These are phyloP conservation scores for Ornithorhynchus anatinus DNA, from an alignment of 2,113 vertebrate genomes.

Conservation along the genomic window DNA sequence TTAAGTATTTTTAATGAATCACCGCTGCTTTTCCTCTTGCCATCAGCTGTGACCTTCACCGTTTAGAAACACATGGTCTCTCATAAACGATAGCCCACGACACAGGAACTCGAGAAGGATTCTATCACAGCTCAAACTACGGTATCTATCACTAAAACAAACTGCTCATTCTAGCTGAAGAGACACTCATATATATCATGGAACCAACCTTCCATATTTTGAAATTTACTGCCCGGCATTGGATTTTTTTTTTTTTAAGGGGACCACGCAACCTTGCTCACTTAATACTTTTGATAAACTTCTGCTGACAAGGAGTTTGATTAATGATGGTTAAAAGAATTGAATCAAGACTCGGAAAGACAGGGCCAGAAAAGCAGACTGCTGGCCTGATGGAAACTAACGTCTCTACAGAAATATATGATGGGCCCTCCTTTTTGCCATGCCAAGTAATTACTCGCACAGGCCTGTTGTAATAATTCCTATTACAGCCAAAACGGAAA, in stretches of 20 bases:
- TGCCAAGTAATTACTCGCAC: constrained; percentile 98
- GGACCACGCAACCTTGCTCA: constrained; percentile 77
- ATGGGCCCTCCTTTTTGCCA: constrained; percentile 87
- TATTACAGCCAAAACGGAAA: constrained; percentile 99
- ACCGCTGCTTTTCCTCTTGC: constrained; percentile 80
- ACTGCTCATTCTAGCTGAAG: constrained; percentile 77
- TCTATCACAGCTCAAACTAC: constrained; percentile 76
- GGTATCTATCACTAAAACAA: constrained; percentile 87
- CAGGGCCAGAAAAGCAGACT: constrained; percentile 83
- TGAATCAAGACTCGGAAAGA: constrained; percentile 92
- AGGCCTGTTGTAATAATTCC: constrained; percentile 99
- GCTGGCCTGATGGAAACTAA: constrained; percentile 88
- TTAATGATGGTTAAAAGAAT: constrained; percentile 94
- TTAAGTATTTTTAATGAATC: constrained; percentile 85
- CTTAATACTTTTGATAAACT: constrained; percentile 92
- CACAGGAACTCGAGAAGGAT: constrained; percentile 76
- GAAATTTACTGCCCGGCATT: constrained; percentile 77
- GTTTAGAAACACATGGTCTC: constrained; percentile 78
- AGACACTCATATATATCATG: constrained; percentile 83
- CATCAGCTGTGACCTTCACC: constrained; percentile 84
- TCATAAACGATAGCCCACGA: constrained; percentile 75
- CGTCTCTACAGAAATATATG: constrained; percentile 94
- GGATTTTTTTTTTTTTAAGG: constrained; percentile 65
- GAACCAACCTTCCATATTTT: constrained; percentile 77
- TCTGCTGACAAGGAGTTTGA: constrained; percentile 87